Evolutionary conservation across 2,888 invertebrate genomes (phyloP), one percentile per base, ranked within the genome.

Genomic region (Mycalesis mineus): DNA sequence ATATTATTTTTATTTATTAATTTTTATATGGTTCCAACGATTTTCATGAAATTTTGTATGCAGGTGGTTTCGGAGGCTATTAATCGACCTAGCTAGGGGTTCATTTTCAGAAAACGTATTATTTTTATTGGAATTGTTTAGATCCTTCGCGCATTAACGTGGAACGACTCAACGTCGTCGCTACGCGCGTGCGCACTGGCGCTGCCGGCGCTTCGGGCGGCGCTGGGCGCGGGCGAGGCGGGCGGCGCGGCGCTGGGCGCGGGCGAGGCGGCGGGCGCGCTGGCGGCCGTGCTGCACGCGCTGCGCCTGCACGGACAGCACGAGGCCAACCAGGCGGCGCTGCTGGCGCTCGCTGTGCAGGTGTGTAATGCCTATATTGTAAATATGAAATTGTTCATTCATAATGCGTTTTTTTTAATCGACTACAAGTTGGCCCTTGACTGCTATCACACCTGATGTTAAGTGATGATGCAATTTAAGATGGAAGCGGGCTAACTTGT

Each of bases 231-330:
- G 92, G 70, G 81, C 91, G 66, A 91, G 91, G 63, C 40, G 9
- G 50, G 56, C 15, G 54, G 45, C 42, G 51, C 53, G 9, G 49
- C 57, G 37, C 57, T 92, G 91, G 64, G 76, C 58, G 75, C 78
- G 7, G 69, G 59, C 42, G 87, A 84, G 68, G 88, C 88, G n/a
- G 60, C 64, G 71, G 80, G 95, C 68, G 93, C 96, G 47, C 93
- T 97, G 81, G 92, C 93, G 0, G 93, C 95, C 1, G 93, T 96
- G 64, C 88, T 96, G 59, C 93, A 93, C 66, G 97, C 96, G 48
- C 90, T 98, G 62, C 94, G 96, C 64, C 88, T 94, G 61, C 96
- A 97, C 75, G 98, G 98, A 0, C 96, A 97, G 74, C 97, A 97
- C 77, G 97, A 97, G 71, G 93, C 95, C 9, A 96, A 96, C 87